Evolutionary conservation across 2,888 invertebrate genomes (phyloP).

Genomic region (Drosophila histrio): DNA sequence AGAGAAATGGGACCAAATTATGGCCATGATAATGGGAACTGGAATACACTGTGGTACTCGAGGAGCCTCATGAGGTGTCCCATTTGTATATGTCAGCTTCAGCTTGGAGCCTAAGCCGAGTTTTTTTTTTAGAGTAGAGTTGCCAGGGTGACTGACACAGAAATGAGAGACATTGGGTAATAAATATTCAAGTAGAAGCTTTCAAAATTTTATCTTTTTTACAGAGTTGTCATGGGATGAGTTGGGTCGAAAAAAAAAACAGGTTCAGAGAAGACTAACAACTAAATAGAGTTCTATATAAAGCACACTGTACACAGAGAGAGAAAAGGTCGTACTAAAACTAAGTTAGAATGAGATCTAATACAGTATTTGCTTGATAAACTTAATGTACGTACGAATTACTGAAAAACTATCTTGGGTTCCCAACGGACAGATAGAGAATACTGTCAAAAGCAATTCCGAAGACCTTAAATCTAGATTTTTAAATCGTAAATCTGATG

Average conservation of each 20-base stretch:
- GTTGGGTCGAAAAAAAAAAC: neutral
- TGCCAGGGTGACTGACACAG: slow-evolving; percentile 1
- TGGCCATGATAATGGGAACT: slow-evolving; percentile 39
- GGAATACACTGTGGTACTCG: slow-evolving; percentile 6
- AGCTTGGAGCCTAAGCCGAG: slow-evolving; percentile 21
- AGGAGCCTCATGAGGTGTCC: slow-evolving; percentile 31
- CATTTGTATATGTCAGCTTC: slow-evolving; percentile 46
- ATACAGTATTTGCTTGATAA: no score
- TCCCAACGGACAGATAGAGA: no score
- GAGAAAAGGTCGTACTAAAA: no score
- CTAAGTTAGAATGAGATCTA: no score
- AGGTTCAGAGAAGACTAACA: no score
- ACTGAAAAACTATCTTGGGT: no score
- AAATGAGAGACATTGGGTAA: neutral
- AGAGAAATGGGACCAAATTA: slow-evolving; percentile 41
- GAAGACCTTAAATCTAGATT: no score
- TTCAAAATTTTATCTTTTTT: neutral
- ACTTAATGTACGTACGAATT: no score
- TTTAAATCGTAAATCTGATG: no score
- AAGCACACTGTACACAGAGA: neutral
- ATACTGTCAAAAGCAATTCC: no score
- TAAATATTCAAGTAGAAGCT: slow-evolving; percentile 5
- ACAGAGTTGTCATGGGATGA: neutral
- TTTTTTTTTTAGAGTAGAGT: neutral
- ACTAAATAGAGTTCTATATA: neutral